Evolutionary conservation across 2,888 invertebrate genomes (phyloP), one percentile per base, ranked within the genome.

Genomic region (Epistrophella euchroma): DNA sequence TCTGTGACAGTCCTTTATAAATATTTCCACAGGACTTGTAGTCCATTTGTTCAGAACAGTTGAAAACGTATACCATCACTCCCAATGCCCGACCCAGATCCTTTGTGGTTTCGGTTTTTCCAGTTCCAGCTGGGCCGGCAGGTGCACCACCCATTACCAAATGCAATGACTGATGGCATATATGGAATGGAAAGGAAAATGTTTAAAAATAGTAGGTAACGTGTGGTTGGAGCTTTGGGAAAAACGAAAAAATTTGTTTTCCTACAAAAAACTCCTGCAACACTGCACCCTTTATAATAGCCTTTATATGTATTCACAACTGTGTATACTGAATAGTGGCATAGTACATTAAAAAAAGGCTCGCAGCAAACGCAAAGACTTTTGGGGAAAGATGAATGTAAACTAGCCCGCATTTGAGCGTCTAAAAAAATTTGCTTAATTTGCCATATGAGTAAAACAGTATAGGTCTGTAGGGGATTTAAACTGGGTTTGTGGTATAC

Each of bases 1-100:
- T 98, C 93, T 98, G 98, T 1, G 97, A 96, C 71, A 98, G 93
- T 91, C 95, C 98, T 94, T 98, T 98, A 93, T 98, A 98, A 93
- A 98, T 98, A 92, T 97, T 98, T 71, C 97, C 98, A 89, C 98
- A 97, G 47, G 98, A 98, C 93, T 97, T 97, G 93, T 98, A 98
- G 93, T 98, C 98, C 98, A 98, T 98, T 94, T 98, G 98, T 92
- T 98, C 98, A 0, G 98, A 98, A 93, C 98, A 98, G 93, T 98
- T 98, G 93, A 98, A 98, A 74, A 98, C 98, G 91, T 98, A 98
- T 60, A 98, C 98, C 98, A 98, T 98, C 91, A 98, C 96, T 75
- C 98, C 98, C 35, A 99, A 94, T n/a, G 98, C 98, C 91, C 98
- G 95, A 15, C 98, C 98, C 89, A 99, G 94, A 94, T 99, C 99